These are phyloP conservation scores for Thereva unica DNA, from an alignment of 2,888 invertebrate genomes.

Conservation along the genomic window DNA sequence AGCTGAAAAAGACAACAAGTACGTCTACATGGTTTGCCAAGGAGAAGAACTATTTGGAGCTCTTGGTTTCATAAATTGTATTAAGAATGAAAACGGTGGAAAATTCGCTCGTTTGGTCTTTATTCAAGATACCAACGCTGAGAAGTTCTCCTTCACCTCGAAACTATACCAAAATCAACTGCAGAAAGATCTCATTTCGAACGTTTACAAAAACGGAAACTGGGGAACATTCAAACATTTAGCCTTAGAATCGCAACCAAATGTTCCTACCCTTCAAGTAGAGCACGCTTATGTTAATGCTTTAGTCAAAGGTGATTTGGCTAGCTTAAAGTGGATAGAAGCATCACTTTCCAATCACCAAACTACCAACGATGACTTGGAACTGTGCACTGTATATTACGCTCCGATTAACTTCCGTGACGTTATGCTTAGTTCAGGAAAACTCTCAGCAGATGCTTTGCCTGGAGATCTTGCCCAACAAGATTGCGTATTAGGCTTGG, in stretches of 20 bases:
- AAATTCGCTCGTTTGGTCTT: slow-evolving; percentile 73
- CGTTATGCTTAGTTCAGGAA: slow-evolving; percentile 96
- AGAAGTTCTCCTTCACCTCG: slow-evolving; percentile 64
- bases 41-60: slow-evolving; percentile 75
- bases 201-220: slow-evolving; percentile 77
- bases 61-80: slow-evolving; percentile 87
- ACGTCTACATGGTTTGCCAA: slow-evolving; percentile 71
- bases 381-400: slow-evolving; percentile 86
- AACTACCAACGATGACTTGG: slow-evolving; percentile 59
- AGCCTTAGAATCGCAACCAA: slow-evolving; percentile 61
- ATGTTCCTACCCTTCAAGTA: slow-evolving; percentile 63
- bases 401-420: slow-evolving; percentile 97
- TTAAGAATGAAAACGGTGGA: slow-evolving; percentile 86
- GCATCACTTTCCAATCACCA: slow-evolving; percentile 71
- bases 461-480: slow-evolving; percentile 84
- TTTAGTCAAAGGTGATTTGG: slow-evolving; percentile 87
- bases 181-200: slow-evolving; percentile 79
- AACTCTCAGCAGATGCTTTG: slow-evolving; percentile 94
- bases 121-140: slow-evolving; percentile 67
- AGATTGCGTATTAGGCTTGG: slow-evolving; percentile 93
- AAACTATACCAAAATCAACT: slow-evolving; percentile 67
- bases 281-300: slow-evolving; percentile 96
- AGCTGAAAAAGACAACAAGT: slow-evolving; percentile 63
- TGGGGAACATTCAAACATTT: slow-evolving; percentile 92
- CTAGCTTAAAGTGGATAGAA: slow-evolving; percentile 92